Evolutionary conservation across 2,888 invertebrate genomes (phyloP).

Genomic region (Cerastis rubricosa): DNA sequence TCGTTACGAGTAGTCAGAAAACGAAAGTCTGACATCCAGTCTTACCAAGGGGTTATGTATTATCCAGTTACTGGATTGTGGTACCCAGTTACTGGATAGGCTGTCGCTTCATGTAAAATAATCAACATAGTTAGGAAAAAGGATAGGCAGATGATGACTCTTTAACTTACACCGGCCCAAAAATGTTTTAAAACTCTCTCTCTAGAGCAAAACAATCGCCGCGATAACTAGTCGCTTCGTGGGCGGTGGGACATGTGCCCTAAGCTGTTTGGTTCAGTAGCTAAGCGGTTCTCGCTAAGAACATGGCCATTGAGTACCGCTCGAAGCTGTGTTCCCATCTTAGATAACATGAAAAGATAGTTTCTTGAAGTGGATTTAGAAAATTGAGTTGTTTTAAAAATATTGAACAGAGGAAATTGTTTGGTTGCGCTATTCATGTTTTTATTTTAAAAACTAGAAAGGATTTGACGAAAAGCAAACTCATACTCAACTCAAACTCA

Average conservation of each 20-base stretch:
- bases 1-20: too few relatives aligned
- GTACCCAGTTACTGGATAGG: too few relatives aligned
- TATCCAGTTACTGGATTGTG: too few relatives aligned
- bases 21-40: too few relatives aligned
- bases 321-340: constrained; percentile 30
- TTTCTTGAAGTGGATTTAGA: constrained; percentile 45
- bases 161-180: too few relatives aligned
- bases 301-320: constrained; percentile 32
- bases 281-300: constrained; percentile 20
- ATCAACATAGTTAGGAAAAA: too few relatives aligned
- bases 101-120: too few relatives aligned
- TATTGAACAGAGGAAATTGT: background rate
- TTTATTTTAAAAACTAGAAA: background rate
- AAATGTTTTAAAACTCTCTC: background rate
- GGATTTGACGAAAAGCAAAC: too few relatives aligned
- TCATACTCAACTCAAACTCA: too few relatives aligned
- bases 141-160: too few relatives aligned
- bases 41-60: too few relatives aligned
- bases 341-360: constrained; percentile 30
- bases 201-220: background rate
- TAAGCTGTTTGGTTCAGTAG: constrained; percentile 16
- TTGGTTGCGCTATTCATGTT: background rate
- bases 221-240: background rate
- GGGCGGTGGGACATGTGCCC: background rate
- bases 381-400: constrained; percentile 16